Evolutionary conservation across 2,797 vertebrate species (phyloP).

Genomic region (Alcedo quadribrachys): DNA sequence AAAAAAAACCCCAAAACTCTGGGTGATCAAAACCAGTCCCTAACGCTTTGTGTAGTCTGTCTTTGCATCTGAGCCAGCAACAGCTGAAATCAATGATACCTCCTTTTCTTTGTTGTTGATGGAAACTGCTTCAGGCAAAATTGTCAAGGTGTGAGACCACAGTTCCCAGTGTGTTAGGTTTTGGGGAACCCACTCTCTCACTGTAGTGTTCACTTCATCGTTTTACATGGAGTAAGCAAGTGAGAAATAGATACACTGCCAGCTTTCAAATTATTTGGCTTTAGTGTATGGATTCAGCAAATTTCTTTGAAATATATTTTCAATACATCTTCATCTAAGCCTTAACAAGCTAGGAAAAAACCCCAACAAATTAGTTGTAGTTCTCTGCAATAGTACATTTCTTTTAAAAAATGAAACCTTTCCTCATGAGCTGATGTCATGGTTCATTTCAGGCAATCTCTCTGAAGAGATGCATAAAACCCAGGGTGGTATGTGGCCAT

Average conservation of each 20-base stretch:
- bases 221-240: background rate
- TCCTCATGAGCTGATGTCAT: background rate
- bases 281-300: background rate
- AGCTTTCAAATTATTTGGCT: background rate
- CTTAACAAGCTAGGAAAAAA: background rate
- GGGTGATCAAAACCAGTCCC: constrained; percentile 30
- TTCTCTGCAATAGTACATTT: background rate
- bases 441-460: background rate
- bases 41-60: constrained; percentile 21
- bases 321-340: background rate
- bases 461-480: background rate
- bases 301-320: background rate
- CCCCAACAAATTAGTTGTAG: background rate
- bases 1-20: background rate
- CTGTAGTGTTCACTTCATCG: background rate
- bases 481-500: background rate
- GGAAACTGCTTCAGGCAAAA: constrained; percentile 55
- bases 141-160: background rate
- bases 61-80: constrained; percentile 28
- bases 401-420: background rate
- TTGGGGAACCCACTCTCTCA: background rate
- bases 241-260: background rate
- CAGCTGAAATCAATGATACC: constrained; percentile 28
- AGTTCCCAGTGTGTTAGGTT: background rate
- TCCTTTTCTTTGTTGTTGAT: constrained; percentile 1